Evolutionary conservation across 2,797 vertebrate species (phyloP), one percentile per base, ranked within the genome.

Genomic region (Parauchenoglanis ngamensis): DNA sequence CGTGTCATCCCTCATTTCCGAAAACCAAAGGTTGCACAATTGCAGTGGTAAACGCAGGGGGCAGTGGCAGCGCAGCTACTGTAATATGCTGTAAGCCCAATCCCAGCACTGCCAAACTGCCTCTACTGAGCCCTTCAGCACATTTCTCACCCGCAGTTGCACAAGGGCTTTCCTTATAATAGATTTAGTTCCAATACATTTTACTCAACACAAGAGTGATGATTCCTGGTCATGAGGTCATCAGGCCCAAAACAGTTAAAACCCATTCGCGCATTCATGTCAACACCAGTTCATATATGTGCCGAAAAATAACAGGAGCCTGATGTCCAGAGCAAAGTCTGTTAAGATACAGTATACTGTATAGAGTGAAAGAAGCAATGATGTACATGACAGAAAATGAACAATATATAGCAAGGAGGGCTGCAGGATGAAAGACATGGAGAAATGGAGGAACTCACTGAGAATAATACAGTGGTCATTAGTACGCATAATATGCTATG

Each of bases 281-380:
- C 54, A 57, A 79, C 63, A 68, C 63, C 61, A 70, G 21, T 57
- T 80, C 61, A 78, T 85, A 78, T 56, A 76, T 3, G 56, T 85
- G 57, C 17, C 13, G 72, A 63, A 52, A 61, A 85, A 40, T 46
- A 35, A 7, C 7, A 56, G 61, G 21, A 57, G 54, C 25, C 11
- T 52, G 67, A 86, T 12, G 63, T 57, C 44, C 52, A 40, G 59
- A 35, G 19, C 23, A 54, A 77, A 78, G 49, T n/a, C 25, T 63
- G 28, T 28, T 17, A 46, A 54, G 19, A 7, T 54, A 28, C 44
- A 52, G 17, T 54, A 52, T 31, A 68, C 17, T 11, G 2, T 80
- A 44, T n/a, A 15, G 35, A 82, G 7, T 67, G 44, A 31, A 82
- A 49, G 31, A 54, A 49, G 25, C 61, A 49, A 7, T 49, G n/a